Base-by-base conservation (phyloP, 2,888 invertebrate genomes). In the Coelopa pilipes region DNA sequence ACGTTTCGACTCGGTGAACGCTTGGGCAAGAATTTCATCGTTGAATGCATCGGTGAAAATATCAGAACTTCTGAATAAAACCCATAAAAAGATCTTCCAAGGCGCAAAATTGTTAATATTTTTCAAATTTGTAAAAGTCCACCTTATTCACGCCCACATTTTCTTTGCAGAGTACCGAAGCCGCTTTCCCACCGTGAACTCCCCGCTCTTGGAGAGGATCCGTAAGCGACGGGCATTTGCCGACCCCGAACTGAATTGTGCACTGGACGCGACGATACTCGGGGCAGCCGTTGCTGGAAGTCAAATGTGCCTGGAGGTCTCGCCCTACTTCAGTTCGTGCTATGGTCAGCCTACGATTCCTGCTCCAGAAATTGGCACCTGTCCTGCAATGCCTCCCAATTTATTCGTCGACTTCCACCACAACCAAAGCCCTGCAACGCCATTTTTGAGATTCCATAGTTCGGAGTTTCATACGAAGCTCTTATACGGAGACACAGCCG, bases 201-300 rank as follows among this genome's bases (percentile, higher is more conserved):
- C 87, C 50, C 87, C 88, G 60, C 74, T 86, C 72, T 78, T 84
- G 74, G 87, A 88, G 74, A 83, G 88, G 77, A 85, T 88, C 79
- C 85, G 88, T 71, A 91, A 91, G 80, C 82, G 89, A 59, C 84
- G 87, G 74, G 87, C 89, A 47, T 89, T 89, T 79, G 89, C 89
- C 69, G 89, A 89, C 80, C 87, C 88, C 53, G 88, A 88, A 82
- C 82, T 89, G 75, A 88, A 89, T 78, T 82, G 85, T 60, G 85
- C 85, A 53, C 82, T 86, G 75, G 84, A 86, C 79, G 79, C 85
- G 46, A 80, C 84, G 34, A 75, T 85, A 11, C 74, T 84, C 49
- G 79, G 79, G 24, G 78, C 80, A 34, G 76, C 78, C 69, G 74
- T 66, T 0, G 12, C 24, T 21, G 63, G 70, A 69, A 69, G 63